These are phyloP conservation scores for Elysia crispata DNA, from an alignment of 2,888 invertebrate species.

Conservation along the genomic window DNA sequence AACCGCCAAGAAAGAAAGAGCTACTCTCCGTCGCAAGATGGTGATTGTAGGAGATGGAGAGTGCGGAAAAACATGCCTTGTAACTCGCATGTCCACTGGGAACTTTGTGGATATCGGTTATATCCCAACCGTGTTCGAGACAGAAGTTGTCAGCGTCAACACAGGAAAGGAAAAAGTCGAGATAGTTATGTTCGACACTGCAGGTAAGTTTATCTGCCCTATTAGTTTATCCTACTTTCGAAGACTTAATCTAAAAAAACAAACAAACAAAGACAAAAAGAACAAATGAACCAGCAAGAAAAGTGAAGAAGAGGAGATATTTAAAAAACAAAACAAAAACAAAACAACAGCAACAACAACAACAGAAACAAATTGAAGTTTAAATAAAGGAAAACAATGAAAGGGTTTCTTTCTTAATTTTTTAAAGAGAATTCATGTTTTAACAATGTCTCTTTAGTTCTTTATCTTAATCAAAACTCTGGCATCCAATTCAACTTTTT, in stretches of 20 bases:
- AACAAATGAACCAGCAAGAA: no score
- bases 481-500: neutral
- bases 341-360: no score
- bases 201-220: constrained; percentile 13
- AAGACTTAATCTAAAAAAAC: no score
- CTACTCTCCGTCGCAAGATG: constrained; percentile 44
- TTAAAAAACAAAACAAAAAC: no score
- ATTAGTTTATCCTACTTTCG: neutral
- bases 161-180: constrained; percentile 38
- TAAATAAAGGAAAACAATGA: no score
- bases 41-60: constrained; percentile 54
- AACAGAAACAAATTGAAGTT: no score
- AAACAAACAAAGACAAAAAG: no score
- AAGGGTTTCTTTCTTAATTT: no score
- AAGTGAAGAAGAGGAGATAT: no score
- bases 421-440: no score
- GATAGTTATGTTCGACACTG: constrained; percentile 44
- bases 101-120: constrained; percentile 44
- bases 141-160: constrained; percentile 38
- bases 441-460: no score
- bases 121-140: constrained; percentile 48
- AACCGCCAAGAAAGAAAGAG: neutral
- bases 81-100: constrained; percentile 48
- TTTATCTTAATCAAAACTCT: no score
- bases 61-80: constrained; percentile 54